Percentiles rank a stretch among this genome's conserved stretches.
Evolutionary conservation across 2,797 vertebrate genomes (phyloP).

Genomic region (Chelon labrosus): DNA sequence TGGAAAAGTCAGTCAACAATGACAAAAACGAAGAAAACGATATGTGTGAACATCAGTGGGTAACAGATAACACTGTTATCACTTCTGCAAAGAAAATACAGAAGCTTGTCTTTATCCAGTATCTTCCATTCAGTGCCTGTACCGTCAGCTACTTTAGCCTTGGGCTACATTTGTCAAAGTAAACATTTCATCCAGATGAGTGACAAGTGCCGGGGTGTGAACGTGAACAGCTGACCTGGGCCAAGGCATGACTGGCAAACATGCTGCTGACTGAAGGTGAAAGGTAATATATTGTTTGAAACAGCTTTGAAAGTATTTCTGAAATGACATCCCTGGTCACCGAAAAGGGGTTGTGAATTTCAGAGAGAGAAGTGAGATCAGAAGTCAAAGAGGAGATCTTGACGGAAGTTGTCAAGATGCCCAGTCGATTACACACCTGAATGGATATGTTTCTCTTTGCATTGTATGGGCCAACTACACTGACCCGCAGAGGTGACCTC

Average conservation of each 20-base stretch:
- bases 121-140: not conserved
- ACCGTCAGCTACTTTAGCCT: constrained; percentile 17
- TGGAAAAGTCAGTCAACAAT: not conserved
- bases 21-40: not conserved
- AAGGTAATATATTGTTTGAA: constrained; percentile 12
- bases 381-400: constrained; percentile 41
- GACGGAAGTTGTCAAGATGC: constrained; percentile 53
- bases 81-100: not conserved
- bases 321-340: not conserved
- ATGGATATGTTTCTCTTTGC: constrained; percentile 41
- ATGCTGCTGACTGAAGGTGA: constrained; percentile 13
- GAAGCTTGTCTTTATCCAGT: not conserved
- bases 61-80: not conserved
- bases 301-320: not conserved
- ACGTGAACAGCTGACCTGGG: constrained; percentile 2
- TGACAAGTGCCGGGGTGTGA: constrained; percentile 13
- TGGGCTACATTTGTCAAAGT: constrained; percentile 24
- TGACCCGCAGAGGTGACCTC: constrained; percentile 36
- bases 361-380: constrained; percentile 18
- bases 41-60: not conserved
- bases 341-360: constrained; percentile 23
- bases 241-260: constrained; percentile 3
- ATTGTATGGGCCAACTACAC: constrained; percentile 8
- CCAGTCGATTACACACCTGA: constrained; percentile 53
- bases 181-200: constrained; percentile 18